phyloP scores from a whole-genome alignment of 92 coral and sea anemone genomes.

The Diadumene lineata region DNA sequence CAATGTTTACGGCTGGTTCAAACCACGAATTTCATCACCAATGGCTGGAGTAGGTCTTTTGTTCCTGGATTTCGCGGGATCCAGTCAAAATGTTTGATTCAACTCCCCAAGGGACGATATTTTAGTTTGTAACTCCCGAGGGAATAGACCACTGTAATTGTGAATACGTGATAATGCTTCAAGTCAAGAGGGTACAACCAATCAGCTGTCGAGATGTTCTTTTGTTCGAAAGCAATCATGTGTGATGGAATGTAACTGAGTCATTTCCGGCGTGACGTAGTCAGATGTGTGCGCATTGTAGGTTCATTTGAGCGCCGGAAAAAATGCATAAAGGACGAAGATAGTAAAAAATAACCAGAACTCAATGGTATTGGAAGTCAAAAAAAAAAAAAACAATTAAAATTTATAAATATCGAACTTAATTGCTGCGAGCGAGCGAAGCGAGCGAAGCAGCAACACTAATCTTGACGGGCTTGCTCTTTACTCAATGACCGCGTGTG shows the following conservation, averaged over 20 bases:
- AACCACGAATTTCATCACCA: slow-evolving; percentile 50
- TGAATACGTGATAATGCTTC: slow-evolving; percentile 30
- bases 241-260: slow-evolving; percentile 32
- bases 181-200: slow-evolving; percentile 13
- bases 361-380: too few species aligned
- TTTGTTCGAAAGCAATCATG: slow-evolving; percentile 24
- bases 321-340: too few species aligned
- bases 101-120: slow-evolving; percentile 81
- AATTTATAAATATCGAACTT: too few species aligned
- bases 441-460: too few species aligned
- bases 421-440: too few species aligned
- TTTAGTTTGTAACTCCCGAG: slow-evolving; percentile 69
- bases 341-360: too few species aligned
- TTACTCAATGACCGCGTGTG: too few species aligned
- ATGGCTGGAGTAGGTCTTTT: slow-evolving; percentile 58
- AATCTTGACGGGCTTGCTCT: too few species aligned
- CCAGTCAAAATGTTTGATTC: slow-evolving; percentile 51
- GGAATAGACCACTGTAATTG: slow-evolving; percentile 56
- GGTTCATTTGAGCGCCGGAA: slow-evolving; percentile 10
- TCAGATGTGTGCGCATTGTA: neutral
- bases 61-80: slow-evolving; percentile 55
- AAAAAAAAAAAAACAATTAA: too few species aligned
- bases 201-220: slow-evolving; percentile 13
- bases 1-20: slow-evolving; percentile 32
- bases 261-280: slow-evolving; percentile 22